Percentiles rank a stretch among this genome's conserved stretches.
Evolutionary conservation across 92 coral and sea anemone species (phyloP).

Genomic region (Heliopora coerulea): DNA sequence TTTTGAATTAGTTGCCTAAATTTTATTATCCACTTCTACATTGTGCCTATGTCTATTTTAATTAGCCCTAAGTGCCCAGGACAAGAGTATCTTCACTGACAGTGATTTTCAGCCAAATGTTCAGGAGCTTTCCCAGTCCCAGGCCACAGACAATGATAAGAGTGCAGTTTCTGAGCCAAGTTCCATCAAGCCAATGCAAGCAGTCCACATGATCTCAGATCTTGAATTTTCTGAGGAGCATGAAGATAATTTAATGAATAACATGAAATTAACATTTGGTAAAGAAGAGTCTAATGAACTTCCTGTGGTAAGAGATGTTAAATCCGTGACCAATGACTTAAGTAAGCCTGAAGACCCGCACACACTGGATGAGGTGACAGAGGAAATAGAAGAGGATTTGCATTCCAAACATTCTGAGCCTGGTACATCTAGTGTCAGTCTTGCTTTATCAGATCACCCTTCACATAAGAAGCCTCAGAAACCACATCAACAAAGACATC

Average conservation of each 20-base stretch:
- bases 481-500: neutral
- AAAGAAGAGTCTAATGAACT: slow-evolving; percentile 44
- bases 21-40: too few relatives aligned
- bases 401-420: slow-evolving; percentile 22
- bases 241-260: slow-evolving; percentile 1
- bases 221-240: slow-evolving; percentile 58
- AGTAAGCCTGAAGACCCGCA: slow-evolving; percentile 61
- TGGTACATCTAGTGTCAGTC: neutral
- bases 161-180: slow-evolving; percentile 60
- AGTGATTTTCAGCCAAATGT: slow-evolving; percentile 86
- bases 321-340: slow-evolving; percentile 63
- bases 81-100: slow-evolving; percentile 45
- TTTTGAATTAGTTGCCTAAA: too few relatives aligned
- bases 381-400: slow-evolving; percentile 82
- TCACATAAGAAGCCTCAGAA: neutral
- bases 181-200: slow-evolving; percentile 68
- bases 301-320: slow-evolving; percentile 62
- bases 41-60: neutral
- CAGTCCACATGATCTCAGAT: slow-evolving; percentile 67
- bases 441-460: neutral
- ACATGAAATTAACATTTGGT: slow-evolving; percentile 48
- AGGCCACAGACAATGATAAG: slow-evolving; percentile 47
- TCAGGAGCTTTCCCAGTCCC: slow-evolving; percentile 67
- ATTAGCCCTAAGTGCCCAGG: slow-evolving; percentile 9
- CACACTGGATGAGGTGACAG: slow-evolving; percentile 82